phyloP scores from a whole-genome alignment of 2,797 vertebrate species.

The Syngnathus rostellatus region DNA sequence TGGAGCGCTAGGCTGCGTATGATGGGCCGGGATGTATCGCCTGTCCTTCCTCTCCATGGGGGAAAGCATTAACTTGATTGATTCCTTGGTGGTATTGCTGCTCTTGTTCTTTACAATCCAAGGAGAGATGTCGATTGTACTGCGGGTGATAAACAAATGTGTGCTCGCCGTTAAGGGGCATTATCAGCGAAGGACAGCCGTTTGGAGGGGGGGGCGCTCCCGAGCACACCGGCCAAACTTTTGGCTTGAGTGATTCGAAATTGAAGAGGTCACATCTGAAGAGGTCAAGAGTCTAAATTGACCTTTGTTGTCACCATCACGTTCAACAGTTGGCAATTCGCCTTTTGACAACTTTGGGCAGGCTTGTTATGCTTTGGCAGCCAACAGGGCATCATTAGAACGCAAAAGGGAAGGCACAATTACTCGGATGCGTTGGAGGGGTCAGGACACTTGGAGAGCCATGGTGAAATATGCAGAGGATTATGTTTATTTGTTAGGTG shows the following conservation, averaged over 20 bases:
- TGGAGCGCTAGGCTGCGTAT: constrained; percentile 45
- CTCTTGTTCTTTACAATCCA: constrained; percentile 4
- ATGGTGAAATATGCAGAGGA: constrained; percentile 2
- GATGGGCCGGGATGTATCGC: constrained; percentile 51
- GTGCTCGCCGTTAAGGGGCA: constrained; percentile 16
- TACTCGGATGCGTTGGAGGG: background rate
- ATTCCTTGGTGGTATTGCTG: constrained; percentile 36
- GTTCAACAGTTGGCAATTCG: background rate
- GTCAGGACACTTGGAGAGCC: constrained; percentile 2
- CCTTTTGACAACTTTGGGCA: background rate
- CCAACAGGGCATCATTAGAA: constrained; percentile 1
- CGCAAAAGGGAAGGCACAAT: background rate
- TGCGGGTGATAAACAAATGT: constrained; percentile 26
- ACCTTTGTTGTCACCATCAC: background rate
- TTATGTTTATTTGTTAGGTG: constrained; percentile 2
- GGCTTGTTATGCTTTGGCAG: background rate
- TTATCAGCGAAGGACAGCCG: constrained; percentile 3
- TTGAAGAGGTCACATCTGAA: no score
- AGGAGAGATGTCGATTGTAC: constrained; percentile 6
- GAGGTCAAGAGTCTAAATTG: background rate
- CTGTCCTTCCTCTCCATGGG: constrained; percentile 40
- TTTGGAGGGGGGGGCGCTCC: background rate
- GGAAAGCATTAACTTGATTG: constrained; percentile 45
- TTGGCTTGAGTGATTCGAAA: background rate
- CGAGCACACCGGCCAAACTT: background rate